Percentiles rank a stretch among this genome's conserved stretches.
Conservation (phyloP, 2,113 vertebrate genomes). For the Mastomys coucha region DNA sequence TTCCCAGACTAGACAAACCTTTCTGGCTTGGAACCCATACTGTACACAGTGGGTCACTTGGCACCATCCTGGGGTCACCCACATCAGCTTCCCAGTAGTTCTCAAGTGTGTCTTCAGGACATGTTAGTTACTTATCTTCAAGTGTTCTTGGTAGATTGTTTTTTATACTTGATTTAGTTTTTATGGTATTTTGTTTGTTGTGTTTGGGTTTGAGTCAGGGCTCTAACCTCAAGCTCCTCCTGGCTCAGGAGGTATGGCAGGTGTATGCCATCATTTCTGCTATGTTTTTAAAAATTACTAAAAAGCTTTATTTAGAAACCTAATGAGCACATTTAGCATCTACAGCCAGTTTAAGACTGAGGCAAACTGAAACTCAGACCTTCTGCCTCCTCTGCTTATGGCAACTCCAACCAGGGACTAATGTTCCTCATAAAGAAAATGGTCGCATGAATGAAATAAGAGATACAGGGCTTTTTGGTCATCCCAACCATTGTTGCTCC, state of each 20-base stretch:
- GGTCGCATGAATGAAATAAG: not conserved
- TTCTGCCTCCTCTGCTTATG: accelerated
- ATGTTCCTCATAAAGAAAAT: not conserved
- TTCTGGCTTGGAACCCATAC: not conserved
- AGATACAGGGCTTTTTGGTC: not conserved
- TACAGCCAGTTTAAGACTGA: not conserved
- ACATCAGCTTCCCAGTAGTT: too few relatives aligned
- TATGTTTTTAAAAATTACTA: not conserved
- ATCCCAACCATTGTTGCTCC: too few relatives aligned
- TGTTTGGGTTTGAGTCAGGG: not conserved
- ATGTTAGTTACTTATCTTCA: not conserved
- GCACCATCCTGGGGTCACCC: too few relatives aligned
- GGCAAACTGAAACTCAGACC: not conserved
- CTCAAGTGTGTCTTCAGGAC: too few relatives aligned
- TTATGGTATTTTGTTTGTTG: not conserved
- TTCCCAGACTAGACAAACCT: not conserved
- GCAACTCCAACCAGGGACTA: not conserved
- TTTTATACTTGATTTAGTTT: not conserved
- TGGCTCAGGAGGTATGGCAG: not conserved
- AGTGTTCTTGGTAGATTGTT: not conserved
- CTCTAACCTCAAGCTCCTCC: not conserved
- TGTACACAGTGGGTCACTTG: not conserved
- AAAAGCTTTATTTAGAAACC: constrained; percentile 5
- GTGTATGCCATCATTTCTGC: not conserved
- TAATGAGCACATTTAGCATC: not conserved